Evolutionary conservation across 2,113 vertebrate species (phyloP).

Genomic region (Prolemur simus): DNA sequence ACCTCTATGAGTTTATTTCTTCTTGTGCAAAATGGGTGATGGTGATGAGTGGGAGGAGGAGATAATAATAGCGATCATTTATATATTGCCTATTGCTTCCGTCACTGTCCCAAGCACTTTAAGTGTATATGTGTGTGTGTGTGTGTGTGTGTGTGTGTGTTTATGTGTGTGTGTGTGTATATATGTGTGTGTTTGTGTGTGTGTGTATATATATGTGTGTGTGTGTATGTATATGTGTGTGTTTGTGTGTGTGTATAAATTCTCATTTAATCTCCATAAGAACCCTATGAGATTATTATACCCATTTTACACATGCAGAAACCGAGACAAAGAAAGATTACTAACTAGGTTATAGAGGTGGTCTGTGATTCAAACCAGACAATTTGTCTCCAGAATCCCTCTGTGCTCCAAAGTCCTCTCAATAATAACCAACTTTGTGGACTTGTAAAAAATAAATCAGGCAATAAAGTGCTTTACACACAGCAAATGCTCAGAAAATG

Average conservation of each 20-base stretch:
- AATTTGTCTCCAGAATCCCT: neutral
- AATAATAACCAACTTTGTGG: neutral
- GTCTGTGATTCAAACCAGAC: neutral
- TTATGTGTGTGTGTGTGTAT: too few relatives aligned
- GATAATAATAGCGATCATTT: neutral
- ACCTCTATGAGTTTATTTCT: neutral
- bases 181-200: too few relatives aligned
- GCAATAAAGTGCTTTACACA: neutral
- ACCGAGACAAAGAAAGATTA: neutral
- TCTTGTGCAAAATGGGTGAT: neutral
- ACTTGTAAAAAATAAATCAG: neutral
- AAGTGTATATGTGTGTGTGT: too few relatives aligned
- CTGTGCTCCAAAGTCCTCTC: neutral
- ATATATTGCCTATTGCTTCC: neutral
- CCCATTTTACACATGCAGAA: neutral
- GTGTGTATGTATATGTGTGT: too few relatives aligned
- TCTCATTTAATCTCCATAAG: neutral
- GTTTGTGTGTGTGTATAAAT: too few relatives aligned
- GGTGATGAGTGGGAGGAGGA: neutral
- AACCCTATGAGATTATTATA: neutral
- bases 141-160: too few relatives aligned
- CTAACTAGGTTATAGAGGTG: neutral
- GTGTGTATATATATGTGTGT: too few relatives aligned
- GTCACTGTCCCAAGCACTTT: neutral
- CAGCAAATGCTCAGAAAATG: slow-evolving; percentile 23